Evolutionary conservation across 1,140 invertebrate species (phyloP).

Genomic region (Luehdorfia chinensis): DNA sequence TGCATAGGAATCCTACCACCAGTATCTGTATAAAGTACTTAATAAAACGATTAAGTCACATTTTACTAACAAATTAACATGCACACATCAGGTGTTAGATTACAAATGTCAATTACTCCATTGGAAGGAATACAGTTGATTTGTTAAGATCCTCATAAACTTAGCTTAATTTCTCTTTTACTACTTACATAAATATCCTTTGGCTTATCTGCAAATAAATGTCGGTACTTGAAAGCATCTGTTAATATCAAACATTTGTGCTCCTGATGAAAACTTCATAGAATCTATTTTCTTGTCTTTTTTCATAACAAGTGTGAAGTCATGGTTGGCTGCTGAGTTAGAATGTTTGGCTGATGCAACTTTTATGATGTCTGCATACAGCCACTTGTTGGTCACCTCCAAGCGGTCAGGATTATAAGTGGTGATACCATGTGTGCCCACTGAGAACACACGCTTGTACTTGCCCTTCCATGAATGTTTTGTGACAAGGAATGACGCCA

Average conservation of each 20-base stretch:
- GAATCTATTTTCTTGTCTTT: slow-evolving; percentile 95
- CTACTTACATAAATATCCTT: slow-evolving; percentile 84
- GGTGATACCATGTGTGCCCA: slow-evolving; percentile 96
- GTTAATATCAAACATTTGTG: slow-evolving; percentile 94
- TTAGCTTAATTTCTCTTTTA: too few species aligned
- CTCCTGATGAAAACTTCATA: slow-evolving; percentile 98
- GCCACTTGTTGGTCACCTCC: slow-evolving; percentile 96
- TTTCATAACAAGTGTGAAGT: slow-evolving; percentile 92
- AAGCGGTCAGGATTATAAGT: slow-evolving; percentile 97
- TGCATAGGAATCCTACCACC: too few species aligned
- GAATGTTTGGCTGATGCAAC: slow-evolving; percentile 82
- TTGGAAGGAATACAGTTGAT: too few species aligned
- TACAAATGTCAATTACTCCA: too few species aligned
- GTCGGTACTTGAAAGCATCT: slow-evolving; percentile 90
- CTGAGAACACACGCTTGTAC: slow-evolving; percentile 98
- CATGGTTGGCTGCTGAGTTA: slow-evolving; percentile 75
- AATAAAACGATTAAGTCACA: too few species aligned
- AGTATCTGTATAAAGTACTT: too few species aligned
- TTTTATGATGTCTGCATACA: slow-evolving; percentile 89
- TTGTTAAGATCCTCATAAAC: too few species aligned
- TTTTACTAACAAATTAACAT: too few species aligned
- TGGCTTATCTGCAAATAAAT: slow-evolving; percentile 87
- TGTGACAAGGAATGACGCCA: slow-evolving; percentile 95
- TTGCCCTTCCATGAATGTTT: slow-evolving; percentile 99
- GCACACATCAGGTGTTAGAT: too few species aligned